Conservation (phyloP, 2,797 vertebrate genomes). For the Pseudochromis fuscus region DNA sequence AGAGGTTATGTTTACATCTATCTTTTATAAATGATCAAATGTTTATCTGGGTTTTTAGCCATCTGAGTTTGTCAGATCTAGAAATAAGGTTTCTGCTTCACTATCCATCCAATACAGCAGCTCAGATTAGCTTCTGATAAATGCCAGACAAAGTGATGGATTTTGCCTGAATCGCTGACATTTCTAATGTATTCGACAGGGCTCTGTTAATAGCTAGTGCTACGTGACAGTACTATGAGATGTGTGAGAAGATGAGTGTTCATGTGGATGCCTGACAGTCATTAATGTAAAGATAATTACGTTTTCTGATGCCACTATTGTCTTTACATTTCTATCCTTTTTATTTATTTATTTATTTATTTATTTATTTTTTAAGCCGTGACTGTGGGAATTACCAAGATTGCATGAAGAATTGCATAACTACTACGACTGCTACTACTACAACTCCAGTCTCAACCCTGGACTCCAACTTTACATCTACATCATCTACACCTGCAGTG, state of each 20-base stretch:
- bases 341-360: not conserved
- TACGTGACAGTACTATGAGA: not conserved
- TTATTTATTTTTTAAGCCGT: conserved; percentile 2
- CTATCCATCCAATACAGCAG: no score
- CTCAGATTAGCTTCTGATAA: no score
- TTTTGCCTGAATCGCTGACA: no score
- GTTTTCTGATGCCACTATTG: not conserved
- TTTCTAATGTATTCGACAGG: no score
- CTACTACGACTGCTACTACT: accelerated
- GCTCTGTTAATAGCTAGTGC: no score
- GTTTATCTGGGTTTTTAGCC: no score
- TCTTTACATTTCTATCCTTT: no score
- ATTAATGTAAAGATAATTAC: not conserved
- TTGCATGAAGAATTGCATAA: not conserved
- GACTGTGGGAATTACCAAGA: accelerated
- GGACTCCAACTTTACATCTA: not conserved
- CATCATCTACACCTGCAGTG: not conserved
- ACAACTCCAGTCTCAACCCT: accelerated
- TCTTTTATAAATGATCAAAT: no score
- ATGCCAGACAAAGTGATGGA: no score
- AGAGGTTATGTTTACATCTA: no score
- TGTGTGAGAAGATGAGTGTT: not conserved
- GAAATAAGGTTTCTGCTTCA: no score
- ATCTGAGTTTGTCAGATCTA: no score
- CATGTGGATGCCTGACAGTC: not conserved